Evolutionary conservation across 2,113 vertebrate genomes (phyloP), one percentile per base, ranked within the genome.

Genomic region (Tonatia bakeri): DNA sequence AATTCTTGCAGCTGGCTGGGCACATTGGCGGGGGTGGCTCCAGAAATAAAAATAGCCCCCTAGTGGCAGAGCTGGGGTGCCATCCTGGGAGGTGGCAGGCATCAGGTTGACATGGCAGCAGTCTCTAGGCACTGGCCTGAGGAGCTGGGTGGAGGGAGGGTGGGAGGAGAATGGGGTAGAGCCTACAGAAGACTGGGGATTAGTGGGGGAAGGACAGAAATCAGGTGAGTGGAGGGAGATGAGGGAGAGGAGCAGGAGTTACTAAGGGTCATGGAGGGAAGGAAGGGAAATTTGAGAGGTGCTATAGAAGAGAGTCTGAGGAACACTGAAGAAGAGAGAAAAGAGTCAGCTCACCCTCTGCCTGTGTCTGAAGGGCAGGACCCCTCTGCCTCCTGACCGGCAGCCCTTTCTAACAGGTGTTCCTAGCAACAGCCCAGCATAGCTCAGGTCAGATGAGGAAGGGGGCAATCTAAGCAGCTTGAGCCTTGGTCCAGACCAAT

Each of bases 1-100:
- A 54, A 52, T 89, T 91, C 83, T 65, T 94, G 87, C 93, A 79
- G 96, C 97, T 97, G 96, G 94, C 93, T 97, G 91, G 97, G 94
- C 95, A 96, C n/a, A 77, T 97, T 54, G 89, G 97, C 91, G 91
- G 96, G 96, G 97, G 97, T 93, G 97, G 97, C 97, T 97, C 79
- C 72, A 79, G 56, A 91, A 93, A 96, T 96, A 97, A 97, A 98
- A 98, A 98, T 96, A 98, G 52, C 36, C 89, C 97, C 89, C 73
- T 94, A 85, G 88, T 85, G 91, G 94, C 91, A 97, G 94, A 96
- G 84, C 86, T 95, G 59, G 67, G 79, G 91, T 96, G 90, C 96
- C 95, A 96, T 96, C 83, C 94, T 83, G 79, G 69, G 86, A 96
- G 69, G 81, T 77, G 5, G 59, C 93, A 91, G 77, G 82, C 45